These are phyloP conservation scores for Uropsilus gracilis DNA, from an alignment of 2,113 vertebrate species.

Conservation along the genomic window DNA sequence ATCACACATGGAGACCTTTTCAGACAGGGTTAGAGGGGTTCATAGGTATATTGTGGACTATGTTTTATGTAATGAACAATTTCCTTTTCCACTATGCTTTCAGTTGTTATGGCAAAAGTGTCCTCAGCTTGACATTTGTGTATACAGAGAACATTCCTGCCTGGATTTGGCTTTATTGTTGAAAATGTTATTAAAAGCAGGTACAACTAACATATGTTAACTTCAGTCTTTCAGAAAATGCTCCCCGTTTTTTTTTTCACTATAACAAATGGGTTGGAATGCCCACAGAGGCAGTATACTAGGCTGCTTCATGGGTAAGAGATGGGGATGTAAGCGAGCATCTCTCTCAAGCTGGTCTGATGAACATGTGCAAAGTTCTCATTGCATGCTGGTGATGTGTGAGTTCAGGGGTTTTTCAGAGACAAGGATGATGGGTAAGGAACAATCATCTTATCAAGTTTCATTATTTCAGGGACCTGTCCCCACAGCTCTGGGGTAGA, in stretches of 20 bases:
- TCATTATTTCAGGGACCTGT: not conserved
- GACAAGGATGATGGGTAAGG: not conserved
- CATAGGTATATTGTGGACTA: not conserved
- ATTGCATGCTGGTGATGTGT: not conserved
- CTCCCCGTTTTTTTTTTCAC: constrained; percentile 1
- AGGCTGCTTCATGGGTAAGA: not conserved
- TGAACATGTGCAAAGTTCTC: not conserved
- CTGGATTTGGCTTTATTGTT: not conserved
- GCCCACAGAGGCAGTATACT: too few species aligned
- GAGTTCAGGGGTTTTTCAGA: not conserved
- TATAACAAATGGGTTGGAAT: not conserved
- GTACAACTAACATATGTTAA: not conserved
- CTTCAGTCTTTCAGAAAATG: not conserved
- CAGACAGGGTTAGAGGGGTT: not conserved
- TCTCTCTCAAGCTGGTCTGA: not conserved
- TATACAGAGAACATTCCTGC: not conserved
- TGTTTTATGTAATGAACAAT: not conserved
- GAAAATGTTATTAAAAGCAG: not conserved
- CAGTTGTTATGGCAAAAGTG: not conserved
- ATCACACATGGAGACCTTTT: not conserved
- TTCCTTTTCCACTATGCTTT: not conserved
- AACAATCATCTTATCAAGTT: not conserved
- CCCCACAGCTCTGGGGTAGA: not conserved
- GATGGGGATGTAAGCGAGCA: not conserved
- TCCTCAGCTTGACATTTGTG: not conserved